phyloP scores from a whole-genome alignment of 2,797 vertebrate genomes.

The Thaleichthys pacificus region DNA sequence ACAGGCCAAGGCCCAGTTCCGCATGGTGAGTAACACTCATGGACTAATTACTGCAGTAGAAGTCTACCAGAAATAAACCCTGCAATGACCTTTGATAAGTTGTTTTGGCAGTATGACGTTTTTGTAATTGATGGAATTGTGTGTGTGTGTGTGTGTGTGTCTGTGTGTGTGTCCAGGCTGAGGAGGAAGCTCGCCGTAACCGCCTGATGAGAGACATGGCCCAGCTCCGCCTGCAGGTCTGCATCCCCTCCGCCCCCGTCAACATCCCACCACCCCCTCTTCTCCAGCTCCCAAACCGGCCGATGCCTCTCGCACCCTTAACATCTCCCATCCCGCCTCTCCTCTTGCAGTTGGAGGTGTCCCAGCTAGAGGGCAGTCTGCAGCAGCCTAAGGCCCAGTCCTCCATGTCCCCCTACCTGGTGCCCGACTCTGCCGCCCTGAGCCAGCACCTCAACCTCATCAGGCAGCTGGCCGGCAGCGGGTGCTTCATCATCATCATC shows the following conservation, averaged over 20 bases:
- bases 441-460: constrained; percentile 90
- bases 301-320: neutral
- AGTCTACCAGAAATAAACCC: neutral
- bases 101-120: neutral
- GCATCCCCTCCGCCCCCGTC: neutral
- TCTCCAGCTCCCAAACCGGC: too few species aligned
- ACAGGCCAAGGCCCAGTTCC: constrained; percentile 96
- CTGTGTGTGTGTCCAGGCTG: constrained; percentile 77
- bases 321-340: neutral
- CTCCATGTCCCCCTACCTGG: constrained; percentile 96
- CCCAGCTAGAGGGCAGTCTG: constrained; percentile 95
- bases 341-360: constrained; percentile 89
- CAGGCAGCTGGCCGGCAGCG: constrained; percentile 88
- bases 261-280: too few species aligned
- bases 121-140: neutral
- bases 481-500: constrained; percentile 97
- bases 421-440: constrained; percentile 90
- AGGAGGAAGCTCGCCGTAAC: constrained; percentile 94
- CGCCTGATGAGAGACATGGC: constrained; percentile 98
- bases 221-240: constrained; percentile 94
- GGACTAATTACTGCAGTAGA: neutral
- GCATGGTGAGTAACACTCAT: constrained; percentile 84
- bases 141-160: constrained; percentile 4
- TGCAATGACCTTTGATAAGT: neutral
- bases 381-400: constrained; percentile 95